phyloP scores from a whole-genome alignment of 2,113 vertebrate genomes.

The Limnothrissa miodon region DNA sequence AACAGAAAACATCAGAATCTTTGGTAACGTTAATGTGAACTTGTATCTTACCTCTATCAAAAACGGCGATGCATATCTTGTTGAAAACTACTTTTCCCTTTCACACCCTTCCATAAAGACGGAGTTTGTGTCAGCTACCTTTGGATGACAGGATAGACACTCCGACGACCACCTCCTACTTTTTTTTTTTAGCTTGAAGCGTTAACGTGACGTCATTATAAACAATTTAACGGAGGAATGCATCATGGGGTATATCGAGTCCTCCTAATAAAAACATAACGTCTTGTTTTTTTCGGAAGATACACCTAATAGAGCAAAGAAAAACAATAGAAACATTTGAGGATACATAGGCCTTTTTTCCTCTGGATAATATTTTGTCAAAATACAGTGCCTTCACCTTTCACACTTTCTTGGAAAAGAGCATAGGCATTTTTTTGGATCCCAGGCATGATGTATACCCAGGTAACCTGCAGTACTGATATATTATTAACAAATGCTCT shows the following conservation, averaged over 20 bases:
- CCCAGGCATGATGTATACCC: too few relatives aligned
- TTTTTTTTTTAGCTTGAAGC: conserved; percentile 36
- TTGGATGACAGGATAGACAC: background rate
- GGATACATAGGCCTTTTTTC: too few relatives aligned
- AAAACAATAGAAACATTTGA: too few relatives aligned
- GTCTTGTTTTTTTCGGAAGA: too few relatives aligned
- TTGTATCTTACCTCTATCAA: too few relatives aligned
- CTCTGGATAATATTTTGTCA: too few relatives aligned
- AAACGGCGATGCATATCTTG: background rate
- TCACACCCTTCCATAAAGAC: background rate
- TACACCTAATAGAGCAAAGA: too few relatives aligned
- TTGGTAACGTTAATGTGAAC: background rate
- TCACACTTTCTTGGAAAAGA: too few relatives aligned
- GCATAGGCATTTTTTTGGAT: too few relatives aligned
- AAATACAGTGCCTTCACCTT: too few relatives aligned
- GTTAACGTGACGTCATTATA: conserved; percentile 58
- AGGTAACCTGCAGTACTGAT: too few relatives aligned
- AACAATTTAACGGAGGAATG: conserved; percentile 49
- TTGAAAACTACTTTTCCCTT: background rate
- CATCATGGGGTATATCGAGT: conserved; percentile 58
- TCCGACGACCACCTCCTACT: conserved; percentile 58
- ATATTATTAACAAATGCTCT: too few relatives aligned
- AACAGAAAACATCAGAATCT: background rate
- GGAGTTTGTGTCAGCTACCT: background rate
- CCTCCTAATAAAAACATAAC: conserved; percentile 35